Conservation (phyloP, 2,888 invertebrate species). For the Alsophila aescularia region DNA sequence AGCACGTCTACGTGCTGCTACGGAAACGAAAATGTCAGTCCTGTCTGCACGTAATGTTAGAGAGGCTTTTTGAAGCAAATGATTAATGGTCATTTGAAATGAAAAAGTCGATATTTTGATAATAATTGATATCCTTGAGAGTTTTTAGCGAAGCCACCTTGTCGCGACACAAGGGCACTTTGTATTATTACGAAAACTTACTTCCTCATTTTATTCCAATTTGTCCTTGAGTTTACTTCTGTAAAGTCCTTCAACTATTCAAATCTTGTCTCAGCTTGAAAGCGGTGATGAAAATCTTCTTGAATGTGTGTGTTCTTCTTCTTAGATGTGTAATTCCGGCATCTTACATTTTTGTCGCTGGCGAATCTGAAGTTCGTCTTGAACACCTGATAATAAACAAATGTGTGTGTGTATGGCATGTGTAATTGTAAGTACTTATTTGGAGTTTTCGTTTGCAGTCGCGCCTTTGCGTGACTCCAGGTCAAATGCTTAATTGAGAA, state of each 20-base stretch:
- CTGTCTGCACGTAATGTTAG: neutral
- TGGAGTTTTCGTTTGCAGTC: too few relatives aligned
- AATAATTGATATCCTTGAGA: constrained; percentile 25
- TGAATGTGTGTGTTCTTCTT: too few relatives aligned
- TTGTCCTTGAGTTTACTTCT: neutral
- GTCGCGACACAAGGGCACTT: constrained; percentile 27
- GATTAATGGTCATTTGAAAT: constrained; percentile 18
- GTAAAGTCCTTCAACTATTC: neutral
- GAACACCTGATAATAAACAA: too few relatives aligned
- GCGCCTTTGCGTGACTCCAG: too few relatives aligned
- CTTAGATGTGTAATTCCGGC: too few relatives aligned
- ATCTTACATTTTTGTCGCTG: too few relatives aligned
- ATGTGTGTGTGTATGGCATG: too few relatives aligned
- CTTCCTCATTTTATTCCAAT: neutral
- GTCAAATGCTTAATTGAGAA: too few relatives aligned
- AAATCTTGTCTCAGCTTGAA: too few relatives aligned
- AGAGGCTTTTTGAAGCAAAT: neutral
- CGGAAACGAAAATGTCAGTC: neutral
- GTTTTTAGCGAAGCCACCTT: constrained; percentile 7
- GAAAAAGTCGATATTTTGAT: constrained; percentile 19
- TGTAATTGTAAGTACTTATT: too few relatives aligned
- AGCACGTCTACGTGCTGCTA: constrained; percentile 34
- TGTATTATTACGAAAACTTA: constrained; percentile 3
- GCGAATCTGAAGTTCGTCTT: too few relatives aligned
- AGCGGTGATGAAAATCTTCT: too few relatives aligned